Evolutionary conservation across 2,797 vertebrate species (phyloP), one percentile per base, ranked within the genome.

Genomic region (Poeciliopsis gracilis): DNA sequence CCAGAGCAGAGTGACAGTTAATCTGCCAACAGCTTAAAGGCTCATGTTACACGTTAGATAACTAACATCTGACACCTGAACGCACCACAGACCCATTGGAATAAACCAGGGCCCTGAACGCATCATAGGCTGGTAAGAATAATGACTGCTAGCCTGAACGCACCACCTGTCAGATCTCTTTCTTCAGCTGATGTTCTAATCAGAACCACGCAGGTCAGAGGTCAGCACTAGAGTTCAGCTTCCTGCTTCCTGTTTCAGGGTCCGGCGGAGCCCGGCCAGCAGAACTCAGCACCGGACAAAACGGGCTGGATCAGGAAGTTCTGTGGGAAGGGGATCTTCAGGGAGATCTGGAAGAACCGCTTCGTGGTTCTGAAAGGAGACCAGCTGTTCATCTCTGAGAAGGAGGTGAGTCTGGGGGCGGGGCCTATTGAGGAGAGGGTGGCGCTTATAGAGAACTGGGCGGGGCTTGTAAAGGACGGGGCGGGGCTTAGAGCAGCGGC

Each of bases 261-360:
- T 28, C 94, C 82, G 0, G 96, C 93, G 93, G 97, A 98, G 82
- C 91, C 94, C 23, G 95, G 80, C 57, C 96, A 94, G 43, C 96
- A 91, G 70, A 87, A 94, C 6, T 47, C 66, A 10, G 95, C 94
- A 84, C 96, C 96, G 0, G 98, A 99, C 77, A 99, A 98, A 93
- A 95, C 96, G 46, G 97, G 97, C 89, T 99, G 98, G 98, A 97
- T 98, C 92, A 95, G 97, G 67, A 98, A 97, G 95, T 99, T 97
- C 86, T 98, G 97, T 77, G 97, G 97, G 49, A 97, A 95, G 91
- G 98, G 98, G 73, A 97, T 99, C 91, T 99, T 99, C 94, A 94
- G 98, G 83, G 97, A 98, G 91, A 97, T 99, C 92, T 99, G 98
- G 98, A 99, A 97, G 94, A 98, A 97, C 94, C 96, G 98, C 84